A percentile compares a stretch with the other conserved stretches of the same genome.
phyloP scores from a whole-genome alignment of 2,888 invertebrate genomes.

The Ennomos quercinarius region DNA sequence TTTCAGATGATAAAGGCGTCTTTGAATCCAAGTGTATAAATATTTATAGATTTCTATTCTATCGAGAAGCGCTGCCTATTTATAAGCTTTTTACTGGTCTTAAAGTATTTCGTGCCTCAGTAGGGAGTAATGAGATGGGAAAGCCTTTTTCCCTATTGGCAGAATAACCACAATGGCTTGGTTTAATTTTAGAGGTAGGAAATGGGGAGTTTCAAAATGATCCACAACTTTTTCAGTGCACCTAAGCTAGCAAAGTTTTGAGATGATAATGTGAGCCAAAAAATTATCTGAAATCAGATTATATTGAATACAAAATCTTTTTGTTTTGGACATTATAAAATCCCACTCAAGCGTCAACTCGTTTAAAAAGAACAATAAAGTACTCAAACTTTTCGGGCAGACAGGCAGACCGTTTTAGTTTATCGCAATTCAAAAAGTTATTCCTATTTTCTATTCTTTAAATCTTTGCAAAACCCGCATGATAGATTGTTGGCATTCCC shows the following conservation, averaged over 20 bases:
- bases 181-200: constrained; percentile 1
- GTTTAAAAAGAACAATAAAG: too few relatives aligned
- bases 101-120: constrained; percentile 19
- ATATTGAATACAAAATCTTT: too few relatives aligned
- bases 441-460: not conserved
- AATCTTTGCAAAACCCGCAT: constrained; percentile 4
- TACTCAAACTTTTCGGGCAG: too few relatives aligned
- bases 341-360: too few relatives aligned
- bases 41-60: constrained; percentile 25
- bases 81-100: constrained; percentile 14
- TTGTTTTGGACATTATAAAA: too few relatives aligned
- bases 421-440: not conserved
- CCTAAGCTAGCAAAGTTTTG: too few relatives aligned
- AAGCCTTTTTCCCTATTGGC: constrained; percentile 5
- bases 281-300: too few relatives aligned
- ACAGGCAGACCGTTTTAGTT: not conserved
- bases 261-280: too few relatives aligned
- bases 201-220: too few relatives aligned
- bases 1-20: constrained; percentile 17
- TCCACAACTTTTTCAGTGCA: too few relatives aligned
- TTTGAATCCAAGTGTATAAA: constrained; percentile 25
- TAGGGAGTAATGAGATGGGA: constrained; percentile 19
- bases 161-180: constrained; percentile 6
- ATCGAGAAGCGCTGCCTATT: constrained; percentile 14
- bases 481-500: constrained; percentile 5